Evolutionary conservation across 1,140 invertebrate genomes (phyloP), one percentile per base, ranked within the genome.

Genomic region (Teleopsis dalmanni): DNA sequence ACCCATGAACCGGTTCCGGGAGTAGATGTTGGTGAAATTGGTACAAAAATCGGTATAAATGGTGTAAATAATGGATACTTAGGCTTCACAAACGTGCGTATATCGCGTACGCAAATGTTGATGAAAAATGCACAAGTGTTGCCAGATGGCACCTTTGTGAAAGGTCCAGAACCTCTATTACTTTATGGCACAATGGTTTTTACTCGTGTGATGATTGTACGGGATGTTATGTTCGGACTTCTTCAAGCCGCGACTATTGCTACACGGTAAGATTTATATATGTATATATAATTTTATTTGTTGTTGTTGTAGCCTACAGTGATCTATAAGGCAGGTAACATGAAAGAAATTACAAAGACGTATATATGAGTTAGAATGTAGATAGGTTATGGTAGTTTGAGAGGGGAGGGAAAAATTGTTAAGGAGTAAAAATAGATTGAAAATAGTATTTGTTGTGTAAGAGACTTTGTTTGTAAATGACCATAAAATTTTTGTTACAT

Each of bases 101-200:
- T 97, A 72, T 92, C 92, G 0, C 73, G 89, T 37, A 78, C 81
- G 14, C 76, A 92, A 51, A 91, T 97, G 90, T 69, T 96, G 1
- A 95, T 95, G 91, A 92, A 89, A 75, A 88, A 95, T 74, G 82
- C 85, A 38, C 79, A 94, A 76, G 88, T 90, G 61, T 71, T 83
- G 16, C 67, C 76, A 77, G 88, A 95, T 73, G 92, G 93, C 8
- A 89, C 85, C 8, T 96, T 92, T 66, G 76, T 91, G 0, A 84
- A 87, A 68, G 81, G 88, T 0, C 76, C 82, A 4, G 88, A 83
- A 62, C 83, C 86, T 26, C 89, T 95, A 68, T 73, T 95, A 0
- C 84, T 90, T 0, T 96, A 95, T 71, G 91, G 90, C 7, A 91
- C 91, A 0, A 95, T 97, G 92, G 85, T 95, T 65, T 91, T 93